Evolutionary conservation across 2,113 vertebrate genomes (phyloP), one percentile per base, ranked within the genome.

Genomic region (Neodon shergylaensis): DNA sequence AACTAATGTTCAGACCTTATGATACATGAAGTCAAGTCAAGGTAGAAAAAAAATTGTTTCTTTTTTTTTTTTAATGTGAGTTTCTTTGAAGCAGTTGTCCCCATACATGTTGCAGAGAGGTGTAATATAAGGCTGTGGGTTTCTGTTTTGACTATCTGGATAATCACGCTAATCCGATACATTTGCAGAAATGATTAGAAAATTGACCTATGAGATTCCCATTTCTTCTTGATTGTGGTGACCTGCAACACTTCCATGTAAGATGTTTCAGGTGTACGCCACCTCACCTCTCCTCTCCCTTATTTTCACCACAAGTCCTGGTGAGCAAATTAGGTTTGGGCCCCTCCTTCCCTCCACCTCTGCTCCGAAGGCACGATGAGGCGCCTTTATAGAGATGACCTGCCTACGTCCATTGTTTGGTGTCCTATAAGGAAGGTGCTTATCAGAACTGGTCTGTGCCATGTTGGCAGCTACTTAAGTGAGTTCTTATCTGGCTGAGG

Each of bases 121-220:
- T 91, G 21, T 96, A 73, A 66, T 66, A 74, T 94, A 97, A 97
- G 97, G 94, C 97, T 72, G 92, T 96, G 91, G 92, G 81, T 93
- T 93, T 95, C 96, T 96, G 79, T 76, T 94, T 87, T 91, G 92
- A 95, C 82, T 91, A 77, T 95, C 86, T 97, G 92, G 93, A 72
- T 92, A 86, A 88, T 86, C 74, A 92, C 85, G 83, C 8, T 73
- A 92, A 95, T 93, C 78, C 96, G 94, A 4, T 66, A 94, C 74
- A 83, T 91, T 94, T 95, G 63, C 73, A 95, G 88, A 97, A 96
- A 97, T 95, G 93, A 94, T 92, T 97, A 97, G 94, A 97, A 96
- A 92, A 97, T 83, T 85, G 88, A 85, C 54, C 70, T 96, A 92
- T 83, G 95, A n/a, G 47, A 90, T 76, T 68, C 92, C 66, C 73